Evolutionary conservation across 2,113 vertebrate genomes (phyloP).

Genomic region (Podilymbus podiceps): DNA sequence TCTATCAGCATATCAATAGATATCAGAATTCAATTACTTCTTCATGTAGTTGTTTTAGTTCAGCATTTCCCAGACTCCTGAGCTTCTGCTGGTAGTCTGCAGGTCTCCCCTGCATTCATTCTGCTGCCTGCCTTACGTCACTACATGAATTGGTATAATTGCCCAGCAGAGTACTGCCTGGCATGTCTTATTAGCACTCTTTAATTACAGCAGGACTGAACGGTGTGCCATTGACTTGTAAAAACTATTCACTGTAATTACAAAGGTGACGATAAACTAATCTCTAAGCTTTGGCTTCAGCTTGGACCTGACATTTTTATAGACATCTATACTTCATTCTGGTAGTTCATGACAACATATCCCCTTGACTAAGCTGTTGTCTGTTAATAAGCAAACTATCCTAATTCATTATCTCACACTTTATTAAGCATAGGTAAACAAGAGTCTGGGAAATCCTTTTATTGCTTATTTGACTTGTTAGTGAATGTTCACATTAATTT

Average conservation of each 20-base stretch:
- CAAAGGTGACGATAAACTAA: constrained; percentile 12
- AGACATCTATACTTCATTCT: not conserved
- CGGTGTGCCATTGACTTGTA: not conserved
- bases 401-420: not conserved
- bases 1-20: not conserved
- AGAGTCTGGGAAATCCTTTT: not conserved
- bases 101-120: not conserved
- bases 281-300: not conserved
- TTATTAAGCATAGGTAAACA: constrained; percentile 12
- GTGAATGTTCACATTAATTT: not conserved
- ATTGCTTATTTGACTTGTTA: not conserved
- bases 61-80: constrained; percentile 17
- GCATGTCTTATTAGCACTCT: not conserved
- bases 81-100: not conserved
- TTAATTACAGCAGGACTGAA: constrained; percentile 10
- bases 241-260: constrained; percentile 10
- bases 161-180: not conserved
- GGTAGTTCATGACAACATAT: constrained; percentile 29
- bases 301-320: constrained; percentile 5
- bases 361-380: not conserved
- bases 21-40: not conserved
- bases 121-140: not conserved
- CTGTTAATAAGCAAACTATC: constrained; percentile 2
- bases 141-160: not conserved
- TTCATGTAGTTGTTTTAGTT: not conserved